phyloP scores from a whole-genome alignment of 2,113 vertebrate genomes.

The Odontophorus gujanensis region DNA sequence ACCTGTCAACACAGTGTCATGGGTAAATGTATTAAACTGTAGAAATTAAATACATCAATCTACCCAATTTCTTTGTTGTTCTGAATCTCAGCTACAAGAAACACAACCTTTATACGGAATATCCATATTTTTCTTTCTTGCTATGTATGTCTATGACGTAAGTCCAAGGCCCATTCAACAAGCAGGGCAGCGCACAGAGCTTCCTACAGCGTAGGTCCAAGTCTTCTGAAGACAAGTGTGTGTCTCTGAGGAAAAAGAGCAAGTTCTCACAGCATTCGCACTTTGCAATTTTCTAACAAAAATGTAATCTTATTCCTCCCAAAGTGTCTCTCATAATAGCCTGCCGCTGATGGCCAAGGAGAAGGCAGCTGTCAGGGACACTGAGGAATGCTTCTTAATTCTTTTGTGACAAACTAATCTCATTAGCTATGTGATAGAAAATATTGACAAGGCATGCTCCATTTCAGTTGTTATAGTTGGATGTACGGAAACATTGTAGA shows the following conservation, averaged over 20 bases:
- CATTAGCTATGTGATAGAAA: not conserved
- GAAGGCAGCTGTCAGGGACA: not conserved
- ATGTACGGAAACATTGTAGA: not conserved
- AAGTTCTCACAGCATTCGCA: not conserved
- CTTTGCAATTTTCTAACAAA: not conserved
- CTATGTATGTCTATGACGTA: not conserved
- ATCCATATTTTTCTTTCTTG: not conserved
- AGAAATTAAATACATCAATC: not conserved
- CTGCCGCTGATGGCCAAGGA: rapidly evolving
- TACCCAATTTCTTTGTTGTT: not conserved
- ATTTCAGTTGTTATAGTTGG: not conserved
- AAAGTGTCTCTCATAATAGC: not conserved
- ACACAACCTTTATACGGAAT: not conserved
- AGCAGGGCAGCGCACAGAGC: not conserved
- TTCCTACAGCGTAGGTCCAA: not conserved
- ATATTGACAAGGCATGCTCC: not conserved
- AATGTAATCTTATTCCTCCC: not conserved
- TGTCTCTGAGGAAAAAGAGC: not conserved
- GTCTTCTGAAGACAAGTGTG: not conserved
- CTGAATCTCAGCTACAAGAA: not conserved
- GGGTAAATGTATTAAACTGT: not conserved
- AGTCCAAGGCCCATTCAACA: not conserved
- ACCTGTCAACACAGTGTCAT: not conserved
- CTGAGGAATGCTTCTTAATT: not conserved
- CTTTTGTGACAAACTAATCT: not conserved